Evolutionary conservation across 2,888 invertebrate genomes (phyloP).

Genomic region (Hypomecis atomaria): DNA sequence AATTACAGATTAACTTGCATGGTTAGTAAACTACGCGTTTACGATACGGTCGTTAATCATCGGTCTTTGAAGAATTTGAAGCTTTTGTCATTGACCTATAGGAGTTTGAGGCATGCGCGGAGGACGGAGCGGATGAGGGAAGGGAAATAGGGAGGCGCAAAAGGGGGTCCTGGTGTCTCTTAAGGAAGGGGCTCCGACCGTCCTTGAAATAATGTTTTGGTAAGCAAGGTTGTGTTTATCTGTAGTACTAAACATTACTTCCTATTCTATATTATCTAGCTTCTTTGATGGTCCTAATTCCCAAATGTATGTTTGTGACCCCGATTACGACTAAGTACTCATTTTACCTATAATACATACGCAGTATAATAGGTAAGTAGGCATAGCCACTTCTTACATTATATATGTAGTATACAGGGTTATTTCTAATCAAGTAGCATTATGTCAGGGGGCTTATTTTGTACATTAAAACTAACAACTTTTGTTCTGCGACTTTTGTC

Average conservation of each 20-base stretch:
- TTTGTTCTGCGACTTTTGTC: too few relatives aligned
- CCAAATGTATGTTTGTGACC: background rate
- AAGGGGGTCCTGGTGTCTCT: slow-evolving; percentile 51
- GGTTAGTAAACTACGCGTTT: slow-evolving; percentile 30
- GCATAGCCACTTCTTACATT: too few relatives aligned
- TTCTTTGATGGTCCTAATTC: background rate
- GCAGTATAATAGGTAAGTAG: too few relatives aligned
- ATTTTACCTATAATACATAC: too few relatives aligned
- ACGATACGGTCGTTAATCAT: slow-evolving; percentile 55
- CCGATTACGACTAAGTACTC: too few relatives aligned
- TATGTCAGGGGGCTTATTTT: too few relatives aligned
- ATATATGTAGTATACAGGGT: too few relatives aligned
- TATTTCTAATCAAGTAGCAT: too few relatives aligned
- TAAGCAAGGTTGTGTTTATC: slow-evolving; percentile 66
- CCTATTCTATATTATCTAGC: background rate
- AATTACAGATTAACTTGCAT: slow-evolving; percentile 47
- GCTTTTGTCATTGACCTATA: slow-evolving; percentile 55
- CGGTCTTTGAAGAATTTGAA: slow-evolving; percentile 54
- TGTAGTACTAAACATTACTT: background rate
- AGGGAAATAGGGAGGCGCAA: slow-evolving; percentile 44
- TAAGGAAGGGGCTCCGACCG: slow-evolving; percentile 58
- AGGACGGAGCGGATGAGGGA: slow-evolving; percentile 44
- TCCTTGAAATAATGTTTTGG: slow-evolving; percentile 68
- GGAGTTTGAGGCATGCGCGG: slow-evolving; percentile 59
- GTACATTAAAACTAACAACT: too few relatives aligned